Evolutionary conservation across 2,888 invertebrate genomes (phyloP).

Genomic region (Heterodera filipjevi): DNA sequence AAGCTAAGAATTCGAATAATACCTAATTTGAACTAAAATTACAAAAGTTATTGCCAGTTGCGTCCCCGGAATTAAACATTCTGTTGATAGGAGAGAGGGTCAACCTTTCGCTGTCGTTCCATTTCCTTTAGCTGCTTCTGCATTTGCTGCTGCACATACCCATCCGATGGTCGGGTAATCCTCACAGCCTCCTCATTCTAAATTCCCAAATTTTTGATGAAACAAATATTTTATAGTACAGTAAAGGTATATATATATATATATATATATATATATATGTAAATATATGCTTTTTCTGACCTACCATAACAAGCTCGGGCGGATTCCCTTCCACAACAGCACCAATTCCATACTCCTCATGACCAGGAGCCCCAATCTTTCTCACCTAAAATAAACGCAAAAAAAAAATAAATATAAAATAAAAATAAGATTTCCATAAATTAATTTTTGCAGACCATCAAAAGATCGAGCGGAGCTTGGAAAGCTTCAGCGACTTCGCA

Average conservation of each 20-base stretch:
- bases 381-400: slow-evolving; percentile 5
- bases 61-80: too few species aligned
- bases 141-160: slow-evolving; percentile 23
- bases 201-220: neutral
- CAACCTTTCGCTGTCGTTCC: slow-evolving; percentile 19
- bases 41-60: too few species aligned
- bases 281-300: too few species aligned
- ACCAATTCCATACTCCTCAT: slow-evolving; percentile 29
- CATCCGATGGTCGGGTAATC: slow-evolving; percentile 3
- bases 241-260: too few species aligned
- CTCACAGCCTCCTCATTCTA: slow-evolving; percentile 19
- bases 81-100: too few species aligned
- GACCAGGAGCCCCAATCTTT: slow-evolving; percentile 26
- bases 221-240: too few species aligned
- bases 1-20: too few species aligned
- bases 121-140: slow-evolving; percentile 26
- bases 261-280: too few species aligned
- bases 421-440: neutral
- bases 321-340: slow-evolving; percentile 27
- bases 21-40: too few species aligned
- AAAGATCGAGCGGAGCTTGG: slow-evolving; percentile 19
- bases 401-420: neutral
- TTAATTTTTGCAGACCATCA: slow-evolving; percentile 8
- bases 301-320: slow-evolving; percentile 21
- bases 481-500: slow-evolving; percentile 25